Percentiles rank a stretch among this genome's conserved stretches.
These are phyloP conservation scores for Puma concolor DNA, from an alignment of 2,113 vertebrate species.

Conservation along the genomic window DNA sequence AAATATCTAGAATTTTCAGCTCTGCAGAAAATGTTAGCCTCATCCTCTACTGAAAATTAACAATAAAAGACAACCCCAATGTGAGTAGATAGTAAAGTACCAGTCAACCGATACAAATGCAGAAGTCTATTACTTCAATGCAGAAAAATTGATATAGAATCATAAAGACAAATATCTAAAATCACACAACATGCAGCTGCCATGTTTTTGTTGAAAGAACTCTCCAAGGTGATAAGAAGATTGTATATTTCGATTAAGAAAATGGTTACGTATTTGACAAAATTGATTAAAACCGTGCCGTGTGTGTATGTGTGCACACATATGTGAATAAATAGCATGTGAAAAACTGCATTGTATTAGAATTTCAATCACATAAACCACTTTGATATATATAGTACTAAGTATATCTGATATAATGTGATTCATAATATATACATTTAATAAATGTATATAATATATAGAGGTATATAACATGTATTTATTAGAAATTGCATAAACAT, in stretches of 20 bases:
- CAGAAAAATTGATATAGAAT: neutral
- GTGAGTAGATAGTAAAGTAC: neutral
- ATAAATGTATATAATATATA: neutral
- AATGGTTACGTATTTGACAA: neutral
- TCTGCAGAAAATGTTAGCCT: neutral
- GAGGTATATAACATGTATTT: neutral
- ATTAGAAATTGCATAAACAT: neutral
- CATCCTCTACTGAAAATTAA: neutral
- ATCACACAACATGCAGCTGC: neutral
- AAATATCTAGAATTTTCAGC: neutral
- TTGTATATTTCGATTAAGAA: neutral
- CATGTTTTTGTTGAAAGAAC: neutral
- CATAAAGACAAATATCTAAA: neutral
- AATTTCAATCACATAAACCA: neutral
- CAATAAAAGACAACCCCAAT: neutral
- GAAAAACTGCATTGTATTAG: neutral
- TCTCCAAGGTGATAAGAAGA: neutral
- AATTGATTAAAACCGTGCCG: neutral
- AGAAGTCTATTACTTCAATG: neutral
- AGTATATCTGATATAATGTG: neutral
- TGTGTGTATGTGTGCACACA: neutral
- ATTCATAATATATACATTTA: neutral
- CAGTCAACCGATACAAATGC: neutral
- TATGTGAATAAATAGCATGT: neutral
- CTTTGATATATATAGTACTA: neutral